Conservation (phyloP, 2,797 vertebrate genomes). For the Erethizon dorsatum region DNA sequence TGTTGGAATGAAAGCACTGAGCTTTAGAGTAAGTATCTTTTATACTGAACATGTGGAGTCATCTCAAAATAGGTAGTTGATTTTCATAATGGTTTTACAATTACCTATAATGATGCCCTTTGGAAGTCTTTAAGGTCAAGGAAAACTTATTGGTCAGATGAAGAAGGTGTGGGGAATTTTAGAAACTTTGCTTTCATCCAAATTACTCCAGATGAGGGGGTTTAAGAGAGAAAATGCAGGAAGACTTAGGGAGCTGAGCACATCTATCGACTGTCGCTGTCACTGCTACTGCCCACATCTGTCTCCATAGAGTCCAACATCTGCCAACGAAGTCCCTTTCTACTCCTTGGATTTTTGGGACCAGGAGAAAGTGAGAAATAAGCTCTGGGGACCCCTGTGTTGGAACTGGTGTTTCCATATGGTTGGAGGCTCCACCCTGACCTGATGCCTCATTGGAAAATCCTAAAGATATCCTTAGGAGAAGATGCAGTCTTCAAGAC, state of each 20-base stretch:
- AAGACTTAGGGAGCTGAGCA: not conserved
- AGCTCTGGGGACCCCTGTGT: not conserved
- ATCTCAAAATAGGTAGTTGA: conserved; percentile 74
- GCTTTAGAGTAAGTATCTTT: conserved; percentile 77
- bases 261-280: fast-evolving
- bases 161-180: not conserved
- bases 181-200: conserved; percentile 25
- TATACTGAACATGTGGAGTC: conserved; percentile 28
- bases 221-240: not conserved
- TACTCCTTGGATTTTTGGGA: not conserved
- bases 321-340: not conserved
- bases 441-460: not conserved
- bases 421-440: not conserved
- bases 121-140: conserved; percentile 70
- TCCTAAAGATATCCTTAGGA: not conserved
- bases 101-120: conserved; percentile 69
- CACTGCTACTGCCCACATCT: not conserved
- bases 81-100: conserved; percentile 76
- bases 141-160: conserved; percentile 47
- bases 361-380: not conserved
- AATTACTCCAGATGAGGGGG: not conserved
- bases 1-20: conserved; percentile 72
- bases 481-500: fast-evolving
- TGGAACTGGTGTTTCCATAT: not conserved
- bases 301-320: not conserved